phyloP scores from a whole-genome alignment of 2,113 vertebrate genomes.

The Podilymbus podiceps region DNA sequence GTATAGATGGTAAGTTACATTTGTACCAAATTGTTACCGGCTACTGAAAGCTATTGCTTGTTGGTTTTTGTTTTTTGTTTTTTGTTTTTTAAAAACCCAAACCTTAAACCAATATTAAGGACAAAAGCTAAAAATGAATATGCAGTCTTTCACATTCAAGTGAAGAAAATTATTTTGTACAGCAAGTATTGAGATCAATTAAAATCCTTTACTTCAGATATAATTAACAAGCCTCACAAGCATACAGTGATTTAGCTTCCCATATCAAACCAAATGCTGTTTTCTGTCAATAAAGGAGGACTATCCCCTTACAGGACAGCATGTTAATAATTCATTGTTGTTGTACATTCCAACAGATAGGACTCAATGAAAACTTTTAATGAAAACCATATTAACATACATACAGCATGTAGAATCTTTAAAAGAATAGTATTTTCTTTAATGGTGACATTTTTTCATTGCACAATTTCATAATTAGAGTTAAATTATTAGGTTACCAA shows the following conservation, averaged over 20 bases:
- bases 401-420: not conserved
- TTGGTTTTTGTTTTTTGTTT: not conserved
- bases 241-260: conserved; percentile 15
- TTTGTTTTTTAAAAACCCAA: not conserved
- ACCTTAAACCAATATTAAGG: not conserved
- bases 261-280: not conserved
- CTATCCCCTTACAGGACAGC: not conserved
- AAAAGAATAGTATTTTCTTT: not conserved
- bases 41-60: not conserved
- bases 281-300: not conserved
- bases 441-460: not conserved
- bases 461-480: not conserved
- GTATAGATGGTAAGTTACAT: not conserved
- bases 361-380: not conserved
- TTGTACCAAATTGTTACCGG: not conserved
- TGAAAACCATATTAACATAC: not conserved
- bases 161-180: not conserved
- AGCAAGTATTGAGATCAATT: not conserved
- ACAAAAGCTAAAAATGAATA: not conserved
- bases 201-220: not conserved
- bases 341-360: not conserved
- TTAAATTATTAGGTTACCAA: not conserved
- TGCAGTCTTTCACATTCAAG: not conserved
- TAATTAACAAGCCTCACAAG: conserved; percentile 33
- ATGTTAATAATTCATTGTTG: not conserved